These are phyloP conservation scores for Desmophyllum pertusum DNA, from an alignment of 92 coral and sea anemone genomes.

Conservation along the genomic window DNA sequence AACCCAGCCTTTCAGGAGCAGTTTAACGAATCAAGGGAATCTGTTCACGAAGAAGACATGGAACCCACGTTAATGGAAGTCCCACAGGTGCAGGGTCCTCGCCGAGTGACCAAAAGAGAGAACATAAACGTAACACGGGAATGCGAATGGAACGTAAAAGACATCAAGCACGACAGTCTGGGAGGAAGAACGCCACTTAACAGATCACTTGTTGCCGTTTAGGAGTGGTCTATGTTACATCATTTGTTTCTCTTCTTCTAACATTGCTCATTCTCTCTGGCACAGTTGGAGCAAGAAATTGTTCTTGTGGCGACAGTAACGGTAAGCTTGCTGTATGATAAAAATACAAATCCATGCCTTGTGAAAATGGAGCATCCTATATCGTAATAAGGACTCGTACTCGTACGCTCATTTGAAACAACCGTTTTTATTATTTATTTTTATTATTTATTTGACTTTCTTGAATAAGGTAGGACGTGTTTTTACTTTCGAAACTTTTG, in stretches of 20 bases:
- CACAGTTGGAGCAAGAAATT: conserved; percentile 7
- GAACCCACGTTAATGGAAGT: conserved; percentile 19
- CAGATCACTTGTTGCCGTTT: conserved; percentile 16
- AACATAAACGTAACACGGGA: conserved; percentile 25
- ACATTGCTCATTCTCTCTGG: conserved; percentile 52
- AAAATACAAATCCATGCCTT: background rate
- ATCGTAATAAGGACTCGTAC: background rate
- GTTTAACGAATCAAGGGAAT: background rate
- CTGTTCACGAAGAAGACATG: conserved; percentile 12
- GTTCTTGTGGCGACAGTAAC: conserved; percentile 8
- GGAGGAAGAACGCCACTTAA: background rate
- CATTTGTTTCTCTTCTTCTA: conserved; percentile 36
- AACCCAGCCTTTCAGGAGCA: conserved; percentile 11
- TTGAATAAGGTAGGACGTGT: background rate
- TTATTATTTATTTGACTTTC: background rate
- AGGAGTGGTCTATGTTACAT: conserved; percentile 8
- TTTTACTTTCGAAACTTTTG: background rate
- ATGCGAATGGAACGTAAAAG: conserved; percentile 16
- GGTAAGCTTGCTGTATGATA: conserved; percentile 3
- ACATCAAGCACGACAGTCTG: background rate
- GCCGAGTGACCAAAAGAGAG: conserved; percentile 33
- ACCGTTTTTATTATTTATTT: background rate
- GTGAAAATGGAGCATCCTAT: too few species aligned
- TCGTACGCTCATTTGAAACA: background rate
- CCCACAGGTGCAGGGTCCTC: background rate